Conservation (phyloP, 2,888 invertebrate genomes). For the Chymomyza fuscimana region DNA sequence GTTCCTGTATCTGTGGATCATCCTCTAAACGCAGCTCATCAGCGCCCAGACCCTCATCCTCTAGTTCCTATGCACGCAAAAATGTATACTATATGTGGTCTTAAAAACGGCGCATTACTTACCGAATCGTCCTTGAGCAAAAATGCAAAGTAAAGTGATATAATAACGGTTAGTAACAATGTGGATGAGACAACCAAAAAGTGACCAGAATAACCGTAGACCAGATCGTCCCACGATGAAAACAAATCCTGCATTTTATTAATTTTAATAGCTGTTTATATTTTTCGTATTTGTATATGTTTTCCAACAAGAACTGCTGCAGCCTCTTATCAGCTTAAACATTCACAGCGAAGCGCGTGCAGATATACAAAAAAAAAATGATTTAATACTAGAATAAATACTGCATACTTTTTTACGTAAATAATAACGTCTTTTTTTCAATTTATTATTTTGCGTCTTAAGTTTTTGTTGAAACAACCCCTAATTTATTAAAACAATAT, state of each 20-base stretch:
- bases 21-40: constrained; percentile 55
- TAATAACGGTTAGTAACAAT: constrained; percentile 61
- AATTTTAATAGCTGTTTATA: neutral
- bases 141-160: constrained; percentile 65
- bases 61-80: constrained; percentile 40
- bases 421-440: no score
- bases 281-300: neutral
- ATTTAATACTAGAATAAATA: no score
- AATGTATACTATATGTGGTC: neutral
- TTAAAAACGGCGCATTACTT: constrained; percentile 26
- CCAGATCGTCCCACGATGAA: neutral
- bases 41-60: constrained; percentile 61
- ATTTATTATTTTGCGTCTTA: no score
- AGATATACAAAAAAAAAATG: no score
- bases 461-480: no score
- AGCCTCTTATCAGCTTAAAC: constrained; percentile 29
- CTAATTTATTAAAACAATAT: no score
- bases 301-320: neutral
- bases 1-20: constrained; percentile 30
- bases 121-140: constrained; percentile 57
- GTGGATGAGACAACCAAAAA: constrained; percentile 52
- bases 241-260: neutral
- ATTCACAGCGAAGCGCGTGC: neutral
- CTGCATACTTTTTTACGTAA: no score
- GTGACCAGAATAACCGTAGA: neutral